Percentiles rank a stretch among this genome's conserved stretches.
Evolutionary conservation across 2,888 invertebrate genomes (phyloP).

Genomic region (Orchesella flavescens): DNA sequence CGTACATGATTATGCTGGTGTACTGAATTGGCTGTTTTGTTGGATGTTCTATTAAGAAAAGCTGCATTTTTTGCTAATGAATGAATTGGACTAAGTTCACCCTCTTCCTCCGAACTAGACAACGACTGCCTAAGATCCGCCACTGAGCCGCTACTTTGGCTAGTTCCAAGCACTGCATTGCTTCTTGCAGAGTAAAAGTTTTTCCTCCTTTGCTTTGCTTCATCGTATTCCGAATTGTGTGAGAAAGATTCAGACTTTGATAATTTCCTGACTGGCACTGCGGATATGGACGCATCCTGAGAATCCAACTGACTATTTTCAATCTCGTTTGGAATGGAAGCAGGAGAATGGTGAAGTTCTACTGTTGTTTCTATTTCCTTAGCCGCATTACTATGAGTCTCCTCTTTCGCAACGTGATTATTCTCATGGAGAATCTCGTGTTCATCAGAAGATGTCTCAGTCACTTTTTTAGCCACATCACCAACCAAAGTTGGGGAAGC

Average conservation of each 20-base stretch:
- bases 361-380: conserved; percentile 52
- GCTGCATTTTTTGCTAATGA: not conserved
- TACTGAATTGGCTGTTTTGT: not conserved
- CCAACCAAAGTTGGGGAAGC: conserved; percentile 1
- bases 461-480: conserved; percentile 17
- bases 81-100: not conserved
- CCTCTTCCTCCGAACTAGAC: conserved; percentile 64
- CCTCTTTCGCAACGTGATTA: conserved; percentile 17
- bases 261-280: conserved; percentile 61
- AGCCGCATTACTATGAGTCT: not conserved
- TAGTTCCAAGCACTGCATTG: conserved; percentile 24
- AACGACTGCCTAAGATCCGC: conserved; percentile 54
- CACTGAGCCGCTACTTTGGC: conserved; percentile 57
- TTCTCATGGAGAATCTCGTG: not conserved
- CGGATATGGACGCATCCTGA: not conserved
- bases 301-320: not conserved
- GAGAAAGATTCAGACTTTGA: conserved; percentile 72
- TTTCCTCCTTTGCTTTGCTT: conserved; percentile 65
- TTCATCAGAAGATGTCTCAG: conserved; percentile 7
- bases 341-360: conserved; percentile 54
- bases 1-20: not conserved
- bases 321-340: not conserved
- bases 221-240: conserved; percentile 70
- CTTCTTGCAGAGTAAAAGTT: conserved; percentile 47
- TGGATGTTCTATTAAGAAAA: not conserved